Evolutionary conservation across 2,113 vertebrate genomes (phyloP).

Genomic region (Tursiops truncatus): DNA sequence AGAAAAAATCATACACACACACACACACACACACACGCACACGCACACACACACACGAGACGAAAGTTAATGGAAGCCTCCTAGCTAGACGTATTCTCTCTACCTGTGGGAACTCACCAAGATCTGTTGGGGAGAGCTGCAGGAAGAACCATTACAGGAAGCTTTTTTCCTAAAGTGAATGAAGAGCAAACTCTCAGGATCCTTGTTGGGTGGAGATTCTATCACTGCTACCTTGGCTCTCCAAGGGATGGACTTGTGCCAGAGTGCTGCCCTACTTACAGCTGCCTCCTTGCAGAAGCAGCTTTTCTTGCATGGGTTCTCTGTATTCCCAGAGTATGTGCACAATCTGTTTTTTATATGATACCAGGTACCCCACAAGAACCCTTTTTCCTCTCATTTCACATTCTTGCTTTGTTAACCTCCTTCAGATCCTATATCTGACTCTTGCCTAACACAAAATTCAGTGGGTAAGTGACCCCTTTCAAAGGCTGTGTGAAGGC

Average conservation of each 20-base stretch:
- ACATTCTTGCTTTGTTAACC: not conserved
- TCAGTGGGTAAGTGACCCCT: not conserved
- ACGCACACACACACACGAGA: not conserved
- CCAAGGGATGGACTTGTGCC: not conserved
- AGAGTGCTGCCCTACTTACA: not conserved
- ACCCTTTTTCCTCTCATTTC: not conserved
- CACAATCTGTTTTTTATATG: not conserved
- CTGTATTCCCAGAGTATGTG: not conserved
- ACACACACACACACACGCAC: not conserved
- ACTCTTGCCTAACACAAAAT: not conserved
- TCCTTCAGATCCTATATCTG: not conserved
- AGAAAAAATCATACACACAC: constrained; percentile 16
- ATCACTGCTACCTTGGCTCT: not conserved
- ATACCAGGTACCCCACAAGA: not conserved
- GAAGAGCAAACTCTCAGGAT: constrained; percentile 2
- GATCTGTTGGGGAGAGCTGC: not conserved
- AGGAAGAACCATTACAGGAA: constrained; percentile 26
- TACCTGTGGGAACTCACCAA: not conserved
- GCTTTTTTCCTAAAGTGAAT: constrained; percentile 12
- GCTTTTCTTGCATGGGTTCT: constrained; percentile 56
- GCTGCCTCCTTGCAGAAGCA: not conserved
- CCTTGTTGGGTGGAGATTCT: not conserved
- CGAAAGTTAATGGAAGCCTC: constrained; percentile 38
- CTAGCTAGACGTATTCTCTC: constrained; percentile 21
- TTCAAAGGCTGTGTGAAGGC: not conserved